Conservation (phyloP, 2,888 invertebrate genomes). For the Koerneria pararmatus region DNA sequence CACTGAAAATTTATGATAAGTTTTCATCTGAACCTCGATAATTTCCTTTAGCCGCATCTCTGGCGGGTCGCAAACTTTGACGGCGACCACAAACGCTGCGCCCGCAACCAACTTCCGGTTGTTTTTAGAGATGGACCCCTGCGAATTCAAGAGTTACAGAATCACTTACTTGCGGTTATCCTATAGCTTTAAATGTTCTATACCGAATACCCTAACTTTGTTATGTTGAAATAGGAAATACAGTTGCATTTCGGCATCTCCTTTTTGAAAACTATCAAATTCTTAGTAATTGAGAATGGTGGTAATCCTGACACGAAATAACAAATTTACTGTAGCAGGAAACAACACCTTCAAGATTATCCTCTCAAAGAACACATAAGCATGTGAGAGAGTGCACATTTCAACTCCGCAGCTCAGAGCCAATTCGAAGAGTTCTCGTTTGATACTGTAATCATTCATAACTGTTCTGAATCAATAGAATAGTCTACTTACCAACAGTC, state of each 20-base stretch:
- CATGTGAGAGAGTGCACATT: conserved; percentile 85
- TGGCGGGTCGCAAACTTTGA: conserved; percentile 94
- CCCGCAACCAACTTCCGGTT: conserved; percentile 93
- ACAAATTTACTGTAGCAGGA: neutral
- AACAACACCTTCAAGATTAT: conserved; percentile 73
- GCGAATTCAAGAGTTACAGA: conserved; percentile 26
- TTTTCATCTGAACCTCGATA: conserved; percentile 85
- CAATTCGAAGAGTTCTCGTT: conserved; percentile 76
- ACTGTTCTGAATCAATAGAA: neutral
- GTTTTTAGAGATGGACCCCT: conserved; percentile 81
- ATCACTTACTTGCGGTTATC: conserved; percentile 3
- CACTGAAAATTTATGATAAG: no score
- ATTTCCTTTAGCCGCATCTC: conserved; percentile 79
- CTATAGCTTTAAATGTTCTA: neutral
- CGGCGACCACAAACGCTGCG: conserved; percentile 84
- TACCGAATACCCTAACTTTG: no score
- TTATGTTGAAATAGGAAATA: neutral
- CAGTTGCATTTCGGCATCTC: no score
- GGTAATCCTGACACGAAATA: neutral
- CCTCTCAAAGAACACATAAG: conserved; percentile 97
- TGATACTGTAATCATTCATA: conserved; percentile 70
- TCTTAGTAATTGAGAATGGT: no score
- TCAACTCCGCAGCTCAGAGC: conserved; percentile 71
- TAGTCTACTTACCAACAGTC: no score
- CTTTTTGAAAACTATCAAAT: no score